phyloP scores from a whole-genome alignment of 37 sponge, comb jelly and placozoan species.

The Spongia lamella region DNA sequence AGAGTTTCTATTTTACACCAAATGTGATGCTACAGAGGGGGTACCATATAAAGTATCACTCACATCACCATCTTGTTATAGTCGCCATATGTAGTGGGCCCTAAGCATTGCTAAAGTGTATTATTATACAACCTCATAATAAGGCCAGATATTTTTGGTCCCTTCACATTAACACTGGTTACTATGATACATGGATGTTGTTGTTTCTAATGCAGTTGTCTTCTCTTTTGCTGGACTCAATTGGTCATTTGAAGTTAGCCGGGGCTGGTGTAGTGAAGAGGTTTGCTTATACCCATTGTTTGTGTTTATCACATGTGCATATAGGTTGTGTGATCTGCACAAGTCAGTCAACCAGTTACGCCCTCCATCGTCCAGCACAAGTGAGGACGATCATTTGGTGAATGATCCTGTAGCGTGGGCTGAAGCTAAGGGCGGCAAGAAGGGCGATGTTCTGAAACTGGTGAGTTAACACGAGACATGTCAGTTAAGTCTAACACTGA shows the following conservation, averaged over 20 bases:
- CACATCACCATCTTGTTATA: too few relatives aligned
- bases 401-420: constrained; percentile 10
- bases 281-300: not conserved
- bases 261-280: not conserved
- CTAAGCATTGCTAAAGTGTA: too few relatives aligned
- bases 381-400: too few relatives aligned
- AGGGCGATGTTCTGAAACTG: constrained; percentile 77
- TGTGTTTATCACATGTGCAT: not conserved
- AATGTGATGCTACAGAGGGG: too few relatives aligned
- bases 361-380: not conserved
- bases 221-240: not conserved
- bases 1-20: too few relatives aligned
- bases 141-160: too few relatives aligned
- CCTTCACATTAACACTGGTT: too few relatives aligned
- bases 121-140: too few relatives aligned
- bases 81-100: too few relatives aligned
- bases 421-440: constrained; percentile 70
- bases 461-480: constrained; percentile 27
- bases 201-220: too few relatives aligned
- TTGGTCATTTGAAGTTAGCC: constrained; percentile 4
- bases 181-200: too few relatives aligned
- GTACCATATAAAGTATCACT: too few relatives aligned
- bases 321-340: constrained; percentile 66
- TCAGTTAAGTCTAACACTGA: not conserved
- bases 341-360: constrained; percentile 30